A percentile compares a stretch with the other conserved stretches of the same genome.
phyloP scores from a whole-genome alignment of 2,888 invertebrate genomes.

The Acronicta leporina region DNA sequence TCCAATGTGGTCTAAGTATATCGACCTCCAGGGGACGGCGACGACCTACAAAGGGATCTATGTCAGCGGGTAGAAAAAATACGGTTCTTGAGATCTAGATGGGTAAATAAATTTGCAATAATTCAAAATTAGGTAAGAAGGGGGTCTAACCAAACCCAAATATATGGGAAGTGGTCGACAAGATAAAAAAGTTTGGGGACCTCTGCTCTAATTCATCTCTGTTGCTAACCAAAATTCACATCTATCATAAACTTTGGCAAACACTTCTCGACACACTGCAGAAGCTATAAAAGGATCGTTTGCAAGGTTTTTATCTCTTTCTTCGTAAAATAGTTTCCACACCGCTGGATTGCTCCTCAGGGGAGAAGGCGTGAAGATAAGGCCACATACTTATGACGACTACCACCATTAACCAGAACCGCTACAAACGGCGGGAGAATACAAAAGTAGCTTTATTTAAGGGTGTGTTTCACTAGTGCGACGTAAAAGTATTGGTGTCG shows the following conservation, averaged over 20 bases:
- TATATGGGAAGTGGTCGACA: too few relatives aligned
- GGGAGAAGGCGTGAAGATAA: constrained; percentile 50
- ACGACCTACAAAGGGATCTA: too few relatives aligned
- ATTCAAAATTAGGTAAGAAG: too few relatives aligned
- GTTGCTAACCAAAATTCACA: not conserved
- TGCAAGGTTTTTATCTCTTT: not conserved
- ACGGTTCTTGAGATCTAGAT: too few relatives aligned
- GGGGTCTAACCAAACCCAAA: too few relatives aligned
- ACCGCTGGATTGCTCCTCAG: constrained; percentile 25
- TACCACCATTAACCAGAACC: constrained; percentile 32
- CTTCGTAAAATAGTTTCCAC: constrained; percentile 8
- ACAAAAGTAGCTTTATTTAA: constrained; percentile 43
- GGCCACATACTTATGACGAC: constrained; percentile 43
- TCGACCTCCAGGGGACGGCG: too few relatives aligned
- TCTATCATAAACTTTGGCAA: not conserved
- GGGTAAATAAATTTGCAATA: too few relatives aligned
- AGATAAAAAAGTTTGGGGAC: too few relatives aligned
- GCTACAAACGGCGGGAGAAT: constrained; percentile 39
- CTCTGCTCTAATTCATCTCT: too few relatives aligned
- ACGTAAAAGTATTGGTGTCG: not conserved
- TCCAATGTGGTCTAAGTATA: too few relatives aligned
- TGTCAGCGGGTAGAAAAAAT: too few relatives aligned
- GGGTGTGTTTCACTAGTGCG: constrained; percentile 18
- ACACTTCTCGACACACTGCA: not conserved
- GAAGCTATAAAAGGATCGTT: constrained; percentile 2